A percentile compares a stretch with the other conserved stretches of the same genome.
phyloP scores from a whole-genome alignment of 2,113 vertebrate species.

The Pyrgilauda ruficollis region DNA sequence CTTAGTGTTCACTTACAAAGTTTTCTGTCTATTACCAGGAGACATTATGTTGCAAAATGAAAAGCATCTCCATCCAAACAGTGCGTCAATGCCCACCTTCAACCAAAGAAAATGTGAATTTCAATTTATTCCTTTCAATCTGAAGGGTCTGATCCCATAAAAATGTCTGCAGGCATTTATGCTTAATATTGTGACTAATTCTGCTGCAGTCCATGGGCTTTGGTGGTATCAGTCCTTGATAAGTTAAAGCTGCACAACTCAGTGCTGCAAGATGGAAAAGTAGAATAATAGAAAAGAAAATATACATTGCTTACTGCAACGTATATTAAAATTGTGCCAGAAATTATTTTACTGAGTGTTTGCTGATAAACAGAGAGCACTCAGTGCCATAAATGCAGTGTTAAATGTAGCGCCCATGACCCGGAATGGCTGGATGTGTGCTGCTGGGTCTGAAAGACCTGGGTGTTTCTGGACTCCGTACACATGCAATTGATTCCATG shows the following conservation, averaged over 20 bases:
- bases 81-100: background rate
- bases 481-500: background rate
- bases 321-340: background rate
- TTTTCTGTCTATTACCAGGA: background rate
- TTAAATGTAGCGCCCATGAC: background rate
- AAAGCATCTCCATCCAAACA: background rate
- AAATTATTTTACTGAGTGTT: background rate
- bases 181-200: background rate
- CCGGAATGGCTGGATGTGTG: fast-evolving
- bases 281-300: background rate
- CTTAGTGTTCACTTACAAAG: background rate
- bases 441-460: background rate
- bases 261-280: background rate
- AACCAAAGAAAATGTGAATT: background rate
- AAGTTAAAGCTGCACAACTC: background rate
- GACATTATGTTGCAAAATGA: background rate
- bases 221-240: background rate
- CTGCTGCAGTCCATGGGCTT: background rate
- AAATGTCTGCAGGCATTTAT: background rate
- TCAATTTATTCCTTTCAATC: background rate
- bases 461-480: background rate
- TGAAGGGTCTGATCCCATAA: background rate
- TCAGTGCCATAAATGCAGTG: background rate
- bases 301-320: background rate
- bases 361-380: background rate